Evolutionary conservation across 64 coral and sea anemone species (phyloP).

Genomic region (Porites australiensis): DNA sequence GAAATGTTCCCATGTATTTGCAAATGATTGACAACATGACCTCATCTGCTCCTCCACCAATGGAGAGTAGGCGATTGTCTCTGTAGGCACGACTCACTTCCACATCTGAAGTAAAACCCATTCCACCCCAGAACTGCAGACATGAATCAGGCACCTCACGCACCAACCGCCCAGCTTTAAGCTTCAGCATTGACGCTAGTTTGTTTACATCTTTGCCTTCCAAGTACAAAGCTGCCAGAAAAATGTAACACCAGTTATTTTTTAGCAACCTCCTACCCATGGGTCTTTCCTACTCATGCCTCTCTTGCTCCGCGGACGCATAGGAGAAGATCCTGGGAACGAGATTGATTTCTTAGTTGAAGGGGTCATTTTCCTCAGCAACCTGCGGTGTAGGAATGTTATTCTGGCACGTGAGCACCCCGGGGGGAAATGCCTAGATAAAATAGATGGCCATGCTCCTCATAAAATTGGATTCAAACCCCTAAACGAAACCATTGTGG

Average conservation of each 20-base stretch:
- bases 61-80: constrained; percentile 88
- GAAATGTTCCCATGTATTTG: constrained; percentile 89
- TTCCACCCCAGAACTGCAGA: constrained; percentile 99
- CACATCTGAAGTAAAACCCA: constrained; percentile 92
- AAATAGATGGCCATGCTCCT: too few species aligned
- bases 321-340: too few species aligned
- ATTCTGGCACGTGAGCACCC: too few species aligned
- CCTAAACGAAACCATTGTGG: too few species aligned
- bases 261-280: too few species aligned
- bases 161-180: constrained; percentile 89
- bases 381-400: too few species aligned
- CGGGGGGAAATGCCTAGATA: too few species aligned
- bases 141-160: constrained; percentile 95
- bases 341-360: too few species aligned
- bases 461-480: too few species aligned
- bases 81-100: constrained; percentile 89
- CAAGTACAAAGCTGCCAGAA: constrained; percentile 80
- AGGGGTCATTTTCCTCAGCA: too few species aligned
- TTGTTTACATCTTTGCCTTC: constrained; percentile 89
- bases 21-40: constrained; percentile 98
- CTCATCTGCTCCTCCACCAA: constrained; percentile 97
- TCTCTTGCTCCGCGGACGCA: too few species aligned
- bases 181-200: constrained; percentile 94
- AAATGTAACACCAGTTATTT: not conserved
- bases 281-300: too few species aligned